Evolutionary conservation across 2,888 invertebrate species (phyloP).

Genomic region (Himalopsyche kuldschensis): DNA sequence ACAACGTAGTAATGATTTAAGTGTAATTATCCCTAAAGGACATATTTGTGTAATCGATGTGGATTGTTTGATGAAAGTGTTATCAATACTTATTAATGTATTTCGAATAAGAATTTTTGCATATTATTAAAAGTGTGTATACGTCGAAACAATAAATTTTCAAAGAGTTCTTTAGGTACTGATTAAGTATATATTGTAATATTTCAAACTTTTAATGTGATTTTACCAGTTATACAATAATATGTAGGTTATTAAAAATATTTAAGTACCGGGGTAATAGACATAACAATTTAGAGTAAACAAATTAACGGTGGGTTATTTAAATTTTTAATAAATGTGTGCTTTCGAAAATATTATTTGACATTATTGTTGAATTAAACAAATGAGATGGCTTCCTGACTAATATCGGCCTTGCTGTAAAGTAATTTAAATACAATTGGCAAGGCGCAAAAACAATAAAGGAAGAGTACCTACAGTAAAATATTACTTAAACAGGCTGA

Average conservation of each 20-base stretch:
- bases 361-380: neutral
- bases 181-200: slow-evolving; percentile 9
- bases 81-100: neutral
- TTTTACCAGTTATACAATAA: slow-evolving; percentile 30
- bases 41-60: neutral
- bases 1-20: neutral
- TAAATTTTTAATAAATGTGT: neutral
- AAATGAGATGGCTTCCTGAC: neutral
- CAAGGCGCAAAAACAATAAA: too few species aligned
- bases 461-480: too few species aligned
- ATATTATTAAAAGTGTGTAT: slow-evolving; percentile 23
- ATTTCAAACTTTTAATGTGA: slow-evolving; percentile 36
- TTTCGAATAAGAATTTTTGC: slow-evolving; percentile 1
- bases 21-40: neutral
- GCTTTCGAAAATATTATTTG: neutral
- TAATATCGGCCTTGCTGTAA: neutral
- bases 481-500: too few species aligned
- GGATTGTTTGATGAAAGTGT: slow-evolving; percentile 4
- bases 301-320: neutral
- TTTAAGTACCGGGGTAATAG: slow-evolving; percentile 37
- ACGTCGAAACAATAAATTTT: slow-evolving; percentile 33
- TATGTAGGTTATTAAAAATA: slow-evolving; percentile 22
- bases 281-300: slow-evolving; percentile 6
- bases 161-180: slow-evolving; percentile 6
- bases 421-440: neutral